Base-by-base conservation (phyloP, 1,140 invertebrate genomes). In the Trichonephila clavata region DNA sequence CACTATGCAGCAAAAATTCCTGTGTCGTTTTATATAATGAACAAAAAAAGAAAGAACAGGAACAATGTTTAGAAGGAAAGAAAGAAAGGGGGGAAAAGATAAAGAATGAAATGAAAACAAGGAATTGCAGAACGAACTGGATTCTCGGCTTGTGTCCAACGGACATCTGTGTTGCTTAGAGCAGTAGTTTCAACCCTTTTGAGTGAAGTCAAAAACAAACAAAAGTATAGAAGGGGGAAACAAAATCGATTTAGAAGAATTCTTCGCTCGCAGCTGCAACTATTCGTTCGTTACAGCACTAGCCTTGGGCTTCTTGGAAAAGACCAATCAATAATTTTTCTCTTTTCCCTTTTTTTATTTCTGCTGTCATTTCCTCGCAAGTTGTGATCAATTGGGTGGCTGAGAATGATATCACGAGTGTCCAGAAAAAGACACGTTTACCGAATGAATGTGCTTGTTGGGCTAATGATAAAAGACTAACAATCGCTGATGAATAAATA, bases 291-390 rank as follows among this genome's bases (percentile, higher is more conserved):
- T 90, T 90, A 90, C 88, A 80, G 57, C 50, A 60, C 68, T 77
- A 63, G 86, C 86, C 86, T 80, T 43, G 68, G 88, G 65, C 43
- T 80, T 80, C 63, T 68, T n/a, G 65, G 88, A 90, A 83, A 92
- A 92, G 90, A 92, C 90, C 90, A 92, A 92, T 92, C 90, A 92
- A 92, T 92, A 92, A 84, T 63, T 92, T 84, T 77, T 68, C 60
- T 61, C 16, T 61, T 61, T 61, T 61, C 16, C 16, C 16, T 13
- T 77, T 27, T 71, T 63, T 83, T 83, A 63, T 91, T 92, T 92
- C 63, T 27, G 24, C 60, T 92, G 77, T 84, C 21, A 18, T 92
- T 92, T 84, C 60, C 65, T 83, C 90, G 59, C 89, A 90, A 90
- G 89, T 90, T 71, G 32, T 65, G 90, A 92, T 92, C 90, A 92